phyloP scores from a whole-genome alignment of 1,140 invertebrate species.

The Zeugodacus cucurbitae region DNA sequence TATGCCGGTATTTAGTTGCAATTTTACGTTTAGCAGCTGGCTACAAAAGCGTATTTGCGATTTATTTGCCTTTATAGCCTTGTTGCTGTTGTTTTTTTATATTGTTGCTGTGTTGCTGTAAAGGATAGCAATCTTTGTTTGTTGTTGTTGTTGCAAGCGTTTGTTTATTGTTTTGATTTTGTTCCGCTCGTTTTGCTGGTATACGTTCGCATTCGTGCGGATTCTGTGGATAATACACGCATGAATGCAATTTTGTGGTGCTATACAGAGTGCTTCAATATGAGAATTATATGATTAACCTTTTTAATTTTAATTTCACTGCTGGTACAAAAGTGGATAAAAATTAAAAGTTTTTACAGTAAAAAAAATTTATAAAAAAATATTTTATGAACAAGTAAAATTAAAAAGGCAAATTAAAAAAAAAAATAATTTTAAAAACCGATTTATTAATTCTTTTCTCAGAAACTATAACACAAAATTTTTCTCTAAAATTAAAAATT shows the following conservation, averaged over 20 bases:
- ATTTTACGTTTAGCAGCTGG: background rate
- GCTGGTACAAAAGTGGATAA: too few relatives aligned
- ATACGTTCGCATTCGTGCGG: background rate
- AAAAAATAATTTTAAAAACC: too few relatives aligned
- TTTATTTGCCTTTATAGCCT: background rate
- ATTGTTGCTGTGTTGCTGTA: background rate
- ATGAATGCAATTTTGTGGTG: background rate
- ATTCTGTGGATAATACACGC: conserved; percentile 13
- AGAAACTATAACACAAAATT: too few relatives aligned
- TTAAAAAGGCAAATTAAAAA: too few relatives aligned
- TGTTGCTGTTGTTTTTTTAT: background rate
- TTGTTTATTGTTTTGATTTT: background rate
- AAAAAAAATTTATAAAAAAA: too few relatives aligned
- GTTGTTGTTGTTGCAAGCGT: background rate
- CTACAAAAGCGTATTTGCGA: background rate
- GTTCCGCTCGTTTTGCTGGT: background rate
- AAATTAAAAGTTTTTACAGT: too few relatives aligned
- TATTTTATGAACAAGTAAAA: too few relatives aligned
- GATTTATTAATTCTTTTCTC: too few relatives aligned
- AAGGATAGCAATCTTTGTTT: background rate
- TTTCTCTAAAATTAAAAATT: too few relatives aligned
- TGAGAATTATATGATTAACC: too few relatives aligned
- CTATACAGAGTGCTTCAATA: background rate
- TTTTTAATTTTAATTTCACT: too few relatives aligned
- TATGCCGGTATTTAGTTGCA: background rate